A percentile compares a stretch with the other conserved stretches of the same genome.
phyloP scores from a whole-genome alignment of 2,888 invertebrate species.

The Ptycholaimellus sp. region DNA sequence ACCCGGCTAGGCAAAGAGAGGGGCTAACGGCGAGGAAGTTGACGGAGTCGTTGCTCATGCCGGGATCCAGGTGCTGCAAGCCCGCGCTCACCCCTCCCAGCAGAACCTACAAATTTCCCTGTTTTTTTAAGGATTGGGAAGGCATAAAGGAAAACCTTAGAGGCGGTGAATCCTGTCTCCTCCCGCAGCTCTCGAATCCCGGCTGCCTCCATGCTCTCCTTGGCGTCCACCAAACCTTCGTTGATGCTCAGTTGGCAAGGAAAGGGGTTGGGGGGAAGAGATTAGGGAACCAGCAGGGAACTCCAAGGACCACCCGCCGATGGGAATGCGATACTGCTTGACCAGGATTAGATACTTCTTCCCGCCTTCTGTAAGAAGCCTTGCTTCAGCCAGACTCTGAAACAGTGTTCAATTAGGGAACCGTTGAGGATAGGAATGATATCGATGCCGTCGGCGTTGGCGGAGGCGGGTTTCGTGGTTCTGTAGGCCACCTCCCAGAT shows the following conservation, averaged over 20 bases:
- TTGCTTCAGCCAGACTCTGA: too few species aligned
- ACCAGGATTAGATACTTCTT: slow-evolving; percentile 32
- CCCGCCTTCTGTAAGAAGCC: too few species aligned
- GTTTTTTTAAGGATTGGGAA: slow-evolving; percentile 9
- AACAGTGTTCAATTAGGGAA: too few species aligned
- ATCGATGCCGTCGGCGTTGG: too few species aligned
- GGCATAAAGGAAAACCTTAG: slow-evolving; percentile 12
- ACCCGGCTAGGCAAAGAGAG: not conserved
- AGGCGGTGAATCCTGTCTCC: slow-evolving; percentile 33
- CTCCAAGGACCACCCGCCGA: slow-evolving; percentile 31
- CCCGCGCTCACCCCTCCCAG: not conserved
- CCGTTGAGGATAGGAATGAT: too few species aligned
- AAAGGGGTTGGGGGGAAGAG: not conserved
- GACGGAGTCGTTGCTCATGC: slow-evolving; percentile 28
- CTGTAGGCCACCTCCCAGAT: too few species aligned
- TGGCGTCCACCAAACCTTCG: slow-evolving; percentile 29
- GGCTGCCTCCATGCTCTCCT: slow-evolving; percentile 28
- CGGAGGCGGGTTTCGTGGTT: too few species aligned
- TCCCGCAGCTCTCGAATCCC: slow-evolving; percentile 32
- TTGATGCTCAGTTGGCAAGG: not conserved
- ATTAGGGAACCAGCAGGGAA: slow-evolving; percentile 30
- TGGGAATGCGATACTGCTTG: slow-evolving; percentile 33
- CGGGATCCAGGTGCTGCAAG: slow-evolving; percentile 27
- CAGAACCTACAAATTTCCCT: slow-evolving; percentile 15
- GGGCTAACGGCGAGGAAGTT: slow-evolving; percentile 26